phyloP scores from a whole-genome alignment of 2,888 invertebrate genomes.

The Pheosia tremula region DNA sequence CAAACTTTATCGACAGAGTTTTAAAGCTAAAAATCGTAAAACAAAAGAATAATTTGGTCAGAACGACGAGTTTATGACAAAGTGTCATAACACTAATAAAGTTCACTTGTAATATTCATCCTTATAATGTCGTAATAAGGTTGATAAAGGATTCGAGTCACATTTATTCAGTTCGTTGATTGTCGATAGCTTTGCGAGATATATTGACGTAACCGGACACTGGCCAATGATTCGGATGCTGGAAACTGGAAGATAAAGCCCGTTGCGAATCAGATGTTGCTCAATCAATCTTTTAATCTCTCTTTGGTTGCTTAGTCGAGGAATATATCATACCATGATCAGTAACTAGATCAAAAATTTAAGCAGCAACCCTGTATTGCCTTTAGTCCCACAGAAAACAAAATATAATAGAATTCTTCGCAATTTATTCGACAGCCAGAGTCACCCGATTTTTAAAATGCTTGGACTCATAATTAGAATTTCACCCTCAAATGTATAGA shows the following conservation, averaged over 20 bases:
- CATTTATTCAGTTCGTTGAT: not conserved
- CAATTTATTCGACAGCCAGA: no score
- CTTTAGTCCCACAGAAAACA: no score
- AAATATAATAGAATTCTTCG: no score
- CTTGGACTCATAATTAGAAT: no score
- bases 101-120: not conserved
- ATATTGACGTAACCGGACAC: constrained; percentile 1
- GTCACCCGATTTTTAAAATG: no score
- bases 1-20: not conserved
- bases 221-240: constrained; percentile 4
- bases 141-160: not conserved
- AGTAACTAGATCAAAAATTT: no score
- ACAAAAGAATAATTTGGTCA: not conserved
- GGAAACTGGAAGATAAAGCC: not conserved
- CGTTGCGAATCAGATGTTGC: not conserved
- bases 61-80: not conserved
- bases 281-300: no score
- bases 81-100: not conserved
- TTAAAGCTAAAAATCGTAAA: not conserved
- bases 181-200: not conserved
- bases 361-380: no score
- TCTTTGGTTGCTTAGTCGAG: no score
- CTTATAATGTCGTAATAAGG: not conserved
- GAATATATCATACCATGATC: no score
- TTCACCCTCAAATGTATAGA: no score